Conservation (phyloP, 2,888 invertebrate genomes). For the Cosmia trapezina region DNA sequence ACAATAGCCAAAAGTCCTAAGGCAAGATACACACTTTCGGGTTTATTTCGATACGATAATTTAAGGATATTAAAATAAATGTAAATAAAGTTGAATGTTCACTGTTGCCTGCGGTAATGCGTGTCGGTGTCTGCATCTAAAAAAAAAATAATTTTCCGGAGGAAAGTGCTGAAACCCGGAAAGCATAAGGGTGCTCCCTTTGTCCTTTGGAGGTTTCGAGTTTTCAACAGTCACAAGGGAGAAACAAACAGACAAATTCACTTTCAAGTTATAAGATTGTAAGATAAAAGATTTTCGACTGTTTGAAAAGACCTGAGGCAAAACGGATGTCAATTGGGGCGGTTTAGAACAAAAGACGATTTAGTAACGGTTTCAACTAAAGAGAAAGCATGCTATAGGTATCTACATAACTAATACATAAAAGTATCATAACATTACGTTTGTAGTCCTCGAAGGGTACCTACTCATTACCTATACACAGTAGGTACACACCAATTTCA, state of each 20-base stretch:
- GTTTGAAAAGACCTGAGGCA: conserved; percentile 2
- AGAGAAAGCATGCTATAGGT: not conserved
- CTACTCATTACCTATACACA: no score
- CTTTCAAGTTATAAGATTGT: conserved; percentile 7
- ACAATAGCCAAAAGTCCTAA: not conserved
- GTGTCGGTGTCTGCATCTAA: not conserved
- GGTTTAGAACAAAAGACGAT: not conserved
- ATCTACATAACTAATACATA: no score
- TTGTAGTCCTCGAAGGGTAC: no score
- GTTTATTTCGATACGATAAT: not conserved
- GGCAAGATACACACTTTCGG: not conserved
- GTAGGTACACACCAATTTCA: no score
- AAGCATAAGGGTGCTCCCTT: conserved; percentile 17
- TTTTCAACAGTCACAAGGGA: not conserved
- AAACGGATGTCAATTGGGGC: not conserved
- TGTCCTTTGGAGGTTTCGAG: conserved; percentile 2
- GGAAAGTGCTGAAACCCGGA: not conserved
- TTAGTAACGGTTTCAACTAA: not conserved
- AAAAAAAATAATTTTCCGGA: conserved; percentile 3
- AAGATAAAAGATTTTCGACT: no score
- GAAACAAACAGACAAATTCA: conserved; percentile 2
- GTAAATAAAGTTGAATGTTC: not conserved
- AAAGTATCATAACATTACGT: no score
- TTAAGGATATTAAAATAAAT: not conserved
- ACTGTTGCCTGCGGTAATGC: no score